phyloP scores from a whole-genome alignment of 1,140 invertebrate species.

The Eupeodes corollae region DNA sequence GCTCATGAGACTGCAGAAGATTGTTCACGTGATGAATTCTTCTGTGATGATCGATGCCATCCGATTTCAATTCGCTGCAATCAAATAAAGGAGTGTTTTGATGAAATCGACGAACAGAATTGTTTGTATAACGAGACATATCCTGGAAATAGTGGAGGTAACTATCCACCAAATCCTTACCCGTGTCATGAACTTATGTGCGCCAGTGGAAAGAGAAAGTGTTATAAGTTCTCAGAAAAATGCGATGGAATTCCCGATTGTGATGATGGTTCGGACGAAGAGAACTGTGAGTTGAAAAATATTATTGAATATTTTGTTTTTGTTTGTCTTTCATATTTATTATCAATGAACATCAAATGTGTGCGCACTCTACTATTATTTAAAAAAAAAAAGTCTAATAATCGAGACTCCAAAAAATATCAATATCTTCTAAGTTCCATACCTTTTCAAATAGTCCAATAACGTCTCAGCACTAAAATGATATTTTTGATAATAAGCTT shows the following conservation, averaged over 20 bases:
- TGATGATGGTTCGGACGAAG: conserved; percentile 45
- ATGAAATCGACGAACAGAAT: conserved; percentile 41
- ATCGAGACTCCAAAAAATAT: too few species aligned
- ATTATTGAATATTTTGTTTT: too few species aligned
- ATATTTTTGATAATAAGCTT: too few species aligned
- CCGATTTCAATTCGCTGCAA: conserved; percentile 40
- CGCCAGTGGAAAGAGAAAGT: neutral
- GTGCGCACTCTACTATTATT: too few species aligned
- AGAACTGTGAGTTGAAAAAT: conserved; percentile 39
- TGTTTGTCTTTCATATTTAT: too few species aligned
- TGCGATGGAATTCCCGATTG: conserved; percentile 47
- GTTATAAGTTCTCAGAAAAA: conserved; percentile 8
- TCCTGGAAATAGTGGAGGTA: too few species aligned
- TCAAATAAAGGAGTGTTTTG: conserved; percentile 38
- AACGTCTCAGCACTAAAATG: too few species aligned
- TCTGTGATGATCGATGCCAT: conserved; percentile 40
- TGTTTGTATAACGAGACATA: conserved; percentile 8
- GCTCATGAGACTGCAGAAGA: conserved; percentile 27
- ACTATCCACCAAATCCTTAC: too few species aligned
- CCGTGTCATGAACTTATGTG: conserved; percentile 3
- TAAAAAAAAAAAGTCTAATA: too few species aligned
- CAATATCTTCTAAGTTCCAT: too few species aligned
- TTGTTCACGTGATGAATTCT: conserved; percentile 35
- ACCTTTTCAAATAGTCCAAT: too few species aligned
- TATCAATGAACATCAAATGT: too few species aligned